These are phyloP conservation scores for Wiebesia pumilae DNA, from an alignment of 1,140 invertebrate species.

Conservation along the genomic window DNA sequence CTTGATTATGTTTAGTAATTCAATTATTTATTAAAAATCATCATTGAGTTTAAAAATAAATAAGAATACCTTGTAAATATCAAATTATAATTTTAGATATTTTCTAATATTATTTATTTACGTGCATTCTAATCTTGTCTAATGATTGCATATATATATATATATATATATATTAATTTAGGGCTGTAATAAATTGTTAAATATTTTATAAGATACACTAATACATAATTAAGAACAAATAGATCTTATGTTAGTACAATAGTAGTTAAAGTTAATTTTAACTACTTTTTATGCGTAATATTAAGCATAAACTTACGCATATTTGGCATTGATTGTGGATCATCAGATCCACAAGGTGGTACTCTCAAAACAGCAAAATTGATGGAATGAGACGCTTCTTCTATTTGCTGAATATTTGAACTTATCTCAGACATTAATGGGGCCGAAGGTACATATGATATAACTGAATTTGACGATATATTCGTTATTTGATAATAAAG, in stretches of 20 bases:
- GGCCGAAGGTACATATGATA: constrained; percentile 14
- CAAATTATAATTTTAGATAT: too few relatives aligned
- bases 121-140: too few relatives aligned
- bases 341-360: background rate
- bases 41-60: too few relatives aligned
- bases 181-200: too few relatives aligned
- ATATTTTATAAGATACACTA: background rate
- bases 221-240: too few relatives aligned
- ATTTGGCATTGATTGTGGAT: constrained; percentile 7
- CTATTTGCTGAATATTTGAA: background rate
- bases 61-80: too few relatives aligned
- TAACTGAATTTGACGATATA: background rate
- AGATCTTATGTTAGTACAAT: too few relatives aligned
- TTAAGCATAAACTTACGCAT: constrained; percentile 44
- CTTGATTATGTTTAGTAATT: too few relatives aligned
- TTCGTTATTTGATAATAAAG: constrained; percentile 13
- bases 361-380: constrained; percentile 36
- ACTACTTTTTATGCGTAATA: background rate
- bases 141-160: too few relatives aligned
- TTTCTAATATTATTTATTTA: too few relatives aligned
- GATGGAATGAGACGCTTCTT: constrained; percentile 36
- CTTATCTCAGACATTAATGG: constrained; percentile 21
- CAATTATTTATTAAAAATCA: too few relatives aligned
- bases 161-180: too few relatives aligned
- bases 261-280: background rate